Evolutionary conservation across 2,113 vertebrate genomes (phyloP).

Genomic region (Xiphophorus maculatus): DNA sequence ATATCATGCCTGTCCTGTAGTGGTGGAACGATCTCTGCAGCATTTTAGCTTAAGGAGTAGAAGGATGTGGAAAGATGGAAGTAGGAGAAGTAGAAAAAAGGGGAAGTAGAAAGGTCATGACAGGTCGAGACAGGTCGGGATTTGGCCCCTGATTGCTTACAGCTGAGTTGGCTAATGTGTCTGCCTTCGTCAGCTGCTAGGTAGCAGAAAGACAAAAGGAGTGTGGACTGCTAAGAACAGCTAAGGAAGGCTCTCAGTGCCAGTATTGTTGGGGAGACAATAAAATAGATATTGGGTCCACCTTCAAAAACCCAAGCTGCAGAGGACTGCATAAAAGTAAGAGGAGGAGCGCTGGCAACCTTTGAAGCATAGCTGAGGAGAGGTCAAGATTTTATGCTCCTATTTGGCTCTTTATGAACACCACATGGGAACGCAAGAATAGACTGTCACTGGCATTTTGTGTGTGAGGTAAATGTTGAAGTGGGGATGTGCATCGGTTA

Average conservation of each 20-base stretch:
- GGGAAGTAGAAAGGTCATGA: slow-evolving; percentile 18
- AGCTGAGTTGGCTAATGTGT: slow-evolving; percentile 53
- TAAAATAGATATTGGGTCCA: slow-evolving; percentile 42
- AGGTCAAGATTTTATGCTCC: slow-evolving; percentile 62
- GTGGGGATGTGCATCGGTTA: slow-evolving; percentile 1
- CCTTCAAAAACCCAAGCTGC: slow-evolving; percentile 57
- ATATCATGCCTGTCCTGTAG: slow-evolving; percentile 16
- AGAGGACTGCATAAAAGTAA: slow-evolving; percentile 62
- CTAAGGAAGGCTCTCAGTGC: slow-evolving; percentile 43
- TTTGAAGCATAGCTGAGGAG: slow-evolving; percentile 71
- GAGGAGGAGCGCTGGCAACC: slow-evolving; percentile 56
- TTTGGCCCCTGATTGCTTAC: slow-evolving; percentile 57
- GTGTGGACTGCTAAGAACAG: slow-evolving; percentile 59
- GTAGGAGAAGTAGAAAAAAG: neutral
- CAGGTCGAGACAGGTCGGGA: slow-evolving; percentile 22
- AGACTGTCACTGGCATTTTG: slow-evolving; percentile 66
- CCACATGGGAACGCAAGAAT: slow-evolving; percentile 71
- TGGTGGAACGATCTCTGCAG: slow-evolving; percentile 38
- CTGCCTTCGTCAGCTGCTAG: slow-evolving; percentile 63
- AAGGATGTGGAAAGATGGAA: slow-evolving; percentile 35
- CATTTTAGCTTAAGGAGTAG: slow-evolving; percentile 32
- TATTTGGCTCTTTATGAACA: slow-evolving; percentile 61
- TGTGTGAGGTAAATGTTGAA: slow-evolving; percentile 56
- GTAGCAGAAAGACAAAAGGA: slow-evolving; percentile 54
- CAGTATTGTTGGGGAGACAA: slow-evolving; percentile 39